Evolutionary conservation across 37 sponge, comb jelly and placozoan genomes (phyloP), one percentile per base, ranked within the genome.

Genomic region (Aphrocallistes beatrix): DNA sequence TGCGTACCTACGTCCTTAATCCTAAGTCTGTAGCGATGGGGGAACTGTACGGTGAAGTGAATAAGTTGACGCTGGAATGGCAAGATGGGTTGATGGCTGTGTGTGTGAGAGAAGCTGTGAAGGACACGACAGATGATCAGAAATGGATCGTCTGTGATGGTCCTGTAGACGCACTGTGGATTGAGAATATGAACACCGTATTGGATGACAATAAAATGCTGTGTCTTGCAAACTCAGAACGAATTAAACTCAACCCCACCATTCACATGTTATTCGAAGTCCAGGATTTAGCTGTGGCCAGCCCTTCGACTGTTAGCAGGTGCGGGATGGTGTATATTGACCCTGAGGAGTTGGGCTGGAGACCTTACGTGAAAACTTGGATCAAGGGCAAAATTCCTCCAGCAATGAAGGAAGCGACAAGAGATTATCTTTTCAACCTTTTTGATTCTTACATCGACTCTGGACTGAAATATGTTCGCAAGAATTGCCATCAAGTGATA

Each of bases 101-200:
- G 23, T 92, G 89, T 83, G 94, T 97, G 23, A 38, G 99, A n/a
- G 87, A 94, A 38, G 92, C 93, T 85, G 95, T 95, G 23, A 91
- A 91, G 93, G 99, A 97, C 89, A 93, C 93, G 23, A 95, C 94
- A n/a, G 92, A 97, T 32, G 99, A 97, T 37, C 93, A 93, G 81
- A 94, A 97, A 88, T 97, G 99, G 99, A 95, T 97, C 37, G 89
- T 97, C 13, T 95, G 96, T 86, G 99, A 97, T 87, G 99, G 99
- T 34, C 99, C 99, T 23, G 99, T 97, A 49, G 99, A 97, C 50
- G 99, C 99, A 8, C 90, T 97, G 38, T 97, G 99, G 99, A 97
- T 97, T 83, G 99, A 97, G 87, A 97, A 97, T 92, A 97, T 97
- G 99, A 97, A 97, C 93, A 97, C 99, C 37, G 99, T 97, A 51